Base-by-base conservation (phyloP, 1,140 invertebrate species). In the Hylaeus volcanicus region DNA sequence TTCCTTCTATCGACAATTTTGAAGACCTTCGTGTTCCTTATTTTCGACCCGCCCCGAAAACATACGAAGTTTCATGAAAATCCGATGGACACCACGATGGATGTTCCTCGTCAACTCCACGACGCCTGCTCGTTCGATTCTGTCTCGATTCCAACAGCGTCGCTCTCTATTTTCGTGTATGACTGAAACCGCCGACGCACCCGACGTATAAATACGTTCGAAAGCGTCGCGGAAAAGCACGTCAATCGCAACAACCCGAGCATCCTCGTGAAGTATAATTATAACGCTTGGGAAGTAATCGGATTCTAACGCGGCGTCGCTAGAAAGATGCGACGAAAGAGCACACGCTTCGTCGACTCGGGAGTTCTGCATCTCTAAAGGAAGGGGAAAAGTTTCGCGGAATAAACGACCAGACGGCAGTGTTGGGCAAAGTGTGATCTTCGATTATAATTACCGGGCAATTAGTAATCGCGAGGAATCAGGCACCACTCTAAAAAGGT, bases 51-150 rank as follows among this genome's bases (percentile, higher is more conserved):
- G 45, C 5, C 45, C 45, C 2, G 45, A 48, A 48, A 48, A 48
- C 45, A 5, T 48, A 8, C 45, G 8, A 94, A 95, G 76, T 96
- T 96, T 14, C 95, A 96, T 8, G 90, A 95, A 95, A 82, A 95
- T 95, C 90, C 95, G 45, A 48, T 5, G 45, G 8, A 8, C 45
- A 8, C 45, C 5, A 48, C 45, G 45, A 6, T 48, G 45, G 0
- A 48, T 48, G 45, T 48, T 48, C 45, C 45, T 48, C 8, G 45
- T 48, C 45, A 8, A 8, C 8, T 48, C 45, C 45, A 48, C 45
- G 45, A 48, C 5, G 45, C 45, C 45, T 48, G 88, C 37, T 45
- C 14, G 14, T 5, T n/a, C n/a, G 26, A 12, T 55, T 53, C 56
- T 58, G 43, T 56, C 63, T 55, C 63, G 63, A 37, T 43, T 66